These are phyloP conservation scores for Junonia oenone DNA, from an alignment of 2,888 invertebrate species.

Conservation along the genomic window DNA sequence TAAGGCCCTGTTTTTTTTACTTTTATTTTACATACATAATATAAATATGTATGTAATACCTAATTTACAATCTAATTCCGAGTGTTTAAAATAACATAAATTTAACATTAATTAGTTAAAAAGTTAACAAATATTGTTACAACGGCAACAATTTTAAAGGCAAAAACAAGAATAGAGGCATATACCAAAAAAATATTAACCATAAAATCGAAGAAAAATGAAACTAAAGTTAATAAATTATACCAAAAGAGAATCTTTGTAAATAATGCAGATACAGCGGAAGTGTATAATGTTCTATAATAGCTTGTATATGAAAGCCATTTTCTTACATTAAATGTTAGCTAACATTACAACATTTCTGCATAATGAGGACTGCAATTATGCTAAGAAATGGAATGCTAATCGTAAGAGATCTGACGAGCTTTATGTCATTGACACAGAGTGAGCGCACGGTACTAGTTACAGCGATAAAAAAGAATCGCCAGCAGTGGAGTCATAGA, in stretches of 20 bases:
- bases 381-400: constrained; percentile 26
- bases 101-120: too few relatives aligned
- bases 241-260: constrained; percentile 3
- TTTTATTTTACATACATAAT: too few relatives aligned
- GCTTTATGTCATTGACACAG: constrained; percentile 21
- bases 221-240: background rate
- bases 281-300: constrained; percentile 24
- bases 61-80: too few relatives aligned
- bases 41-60: too few relatives aligned
- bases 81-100: too few relatives aligned
- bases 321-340: constrained; percentile 26
- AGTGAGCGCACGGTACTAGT: constrained; percentile 5
- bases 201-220: background rate
- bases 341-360: constrained; percentile 28
- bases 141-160: too few relatives aligned
- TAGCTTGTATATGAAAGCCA: constrained; percentile 21
- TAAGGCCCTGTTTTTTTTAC: too few relatives aligned
- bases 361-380: constrained; percentile 26
- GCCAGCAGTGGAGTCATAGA: constrained; percentile 16
- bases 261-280: constrained; percentile 16
- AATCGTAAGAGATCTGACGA: constrained; percentile 12
- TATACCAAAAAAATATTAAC: too few relatives aligned
- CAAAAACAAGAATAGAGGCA: too few relatives aligned
- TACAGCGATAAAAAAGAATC: constrained; percentile 16
- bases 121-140: too few relatives aligned